Conservation (phyloP, 2,888 invertebrate genomes). For the Caprella mutica region DNA sequence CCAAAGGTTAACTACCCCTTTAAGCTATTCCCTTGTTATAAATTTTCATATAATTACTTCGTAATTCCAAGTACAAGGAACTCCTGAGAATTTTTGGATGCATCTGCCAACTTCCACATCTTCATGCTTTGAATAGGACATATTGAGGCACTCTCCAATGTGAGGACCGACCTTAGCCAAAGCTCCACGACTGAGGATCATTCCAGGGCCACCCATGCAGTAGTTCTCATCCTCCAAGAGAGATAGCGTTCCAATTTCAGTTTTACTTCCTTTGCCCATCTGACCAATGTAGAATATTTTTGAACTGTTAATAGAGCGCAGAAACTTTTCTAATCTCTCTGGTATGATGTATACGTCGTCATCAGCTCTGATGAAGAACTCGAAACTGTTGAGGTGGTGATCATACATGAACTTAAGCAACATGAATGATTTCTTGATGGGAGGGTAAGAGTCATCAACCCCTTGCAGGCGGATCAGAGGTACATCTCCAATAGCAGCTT, state of each 20-base stretch:
- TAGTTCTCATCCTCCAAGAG: slow-evolving; percentile 62
- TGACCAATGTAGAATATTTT: slow-evolving; percentile 72
- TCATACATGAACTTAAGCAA: slow-evolving; percentile 79
- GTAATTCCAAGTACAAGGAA: slow-evolving; percentile 96
- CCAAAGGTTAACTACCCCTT: too few species aligned
- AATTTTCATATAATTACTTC: slow-evolving; percentile 63
- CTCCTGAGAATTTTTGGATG: slow-evolving; percentile 81
- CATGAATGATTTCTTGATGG: slow-evolving; percentile 94
- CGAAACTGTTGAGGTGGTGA: slow-evolving; percentile 65
- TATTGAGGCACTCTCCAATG: slow-evolving; percentile 77
- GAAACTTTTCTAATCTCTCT: slow-evolving; percentile 64
- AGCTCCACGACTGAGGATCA: slow-evolving; percentile 79
- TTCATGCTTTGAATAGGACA: slow-evolving; percentile 90
- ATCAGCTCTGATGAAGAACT: slow-evolving; percentile 96
- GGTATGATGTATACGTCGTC: slow-evolving; percentile 93
- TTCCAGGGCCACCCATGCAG: slow-evolving; percentile 99
- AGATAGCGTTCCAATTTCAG: slow-evolving; percentile 49
- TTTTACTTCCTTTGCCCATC: slow-evolving; percentile 56
- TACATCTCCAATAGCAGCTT: slow-evolving; percentile 42
- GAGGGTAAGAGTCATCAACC: slow-evolving; percentile 95
- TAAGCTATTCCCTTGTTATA: too few species aligned
- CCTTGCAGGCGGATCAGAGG: slow-evolving; percentile 71
- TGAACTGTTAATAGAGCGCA: slow-evolving; percentile 76
- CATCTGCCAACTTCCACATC: slow-evolving; percentile 96
- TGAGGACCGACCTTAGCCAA: slow-evolving; percentile 73